Evolutionary conservation across 2,797 vertebrate species (phyloP).

Genomic region (Neostethus bicornis): DNA sequence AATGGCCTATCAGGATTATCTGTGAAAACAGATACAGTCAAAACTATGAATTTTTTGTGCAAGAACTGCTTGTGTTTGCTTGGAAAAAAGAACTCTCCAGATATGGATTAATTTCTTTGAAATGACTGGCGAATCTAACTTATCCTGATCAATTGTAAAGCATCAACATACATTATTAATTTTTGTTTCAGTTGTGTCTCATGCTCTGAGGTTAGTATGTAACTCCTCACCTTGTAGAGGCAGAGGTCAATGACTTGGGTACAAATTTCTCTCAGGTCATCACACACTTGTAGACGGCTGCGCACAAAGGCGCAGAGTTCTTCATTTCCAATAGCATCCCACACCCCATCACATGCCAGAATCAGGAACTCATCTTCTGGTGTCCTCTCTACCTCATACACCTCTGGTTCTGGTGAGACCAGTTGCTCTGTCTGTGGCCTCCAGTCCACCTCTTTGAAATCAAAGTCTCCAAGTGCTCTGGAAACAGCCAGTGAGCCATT

Average conservation of each 20-base stretch:
- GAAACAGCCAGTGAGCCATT: conserved; percentile 87
- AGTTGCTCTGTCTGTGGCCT: conserved; percentile 84
- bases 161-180: background rate
- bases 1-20: too few relatives aligned
- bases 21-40: too few relatives aligned
- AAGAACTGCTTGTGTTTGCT: too few relatives aligned
- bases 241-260: conserved; percentile 84
- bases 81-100: too few relatives aligned
- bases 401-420: conserved; percentile 85
- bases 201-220: background rate
- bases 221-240: conserved; percentile 83
- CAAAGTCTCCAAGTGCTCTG: conserved; percentile 84
- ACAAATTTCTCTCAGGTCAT: conserved; percentile 83
- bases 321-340: conserved; percentile 83
- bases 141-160: background rate
- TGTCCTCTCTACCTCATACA: conserved; percentile 77
- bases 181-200: background rate
- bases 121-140: background rate
- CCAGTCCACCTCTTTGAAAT: conserved; percentile 86
- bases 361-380: conserved; percentile 83
- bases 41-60: too few relatives aligned
- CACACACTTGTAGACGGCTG: conserved; percentile 78
- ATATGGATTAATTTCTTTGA: background rate
- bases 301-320: conserved; percentile 81
- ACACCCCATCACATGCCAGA: conserved; percentile 85